Conservation (phyloP, 2,797 vertebrate genomes). For the Ctenosaura bakeri region DNA sequence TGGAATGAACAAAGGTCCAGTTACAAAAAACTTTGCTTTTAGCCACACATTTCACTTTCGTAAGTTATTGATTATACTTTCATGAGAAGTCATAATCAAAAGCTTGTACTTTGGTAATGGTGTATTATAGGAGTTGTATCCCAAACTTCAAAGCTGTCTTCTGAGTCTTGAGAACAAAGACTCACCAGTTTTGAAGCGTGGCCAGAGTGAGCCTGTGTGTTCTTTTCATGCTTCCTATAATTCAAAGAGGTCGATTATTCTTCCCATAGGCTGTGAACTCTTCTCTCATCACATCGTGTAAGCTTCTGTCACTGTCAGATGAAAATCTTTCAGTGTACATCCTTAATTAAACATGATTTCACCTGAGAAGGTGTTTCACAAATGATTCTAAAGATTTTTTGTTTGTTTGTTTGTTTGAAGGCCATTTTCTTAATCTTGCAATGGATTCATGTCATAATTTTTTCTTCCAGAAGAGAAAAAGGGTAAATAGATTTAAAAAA, state of each 20-base stretch:
- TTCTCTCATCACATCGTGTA: conserved; percentile 75
- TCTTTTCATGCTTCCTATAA: conserved; percentile 82
- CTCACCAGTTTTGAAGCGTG: conserved; percentile 78
- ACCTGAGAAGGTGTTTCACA: conserved; percentile 50
- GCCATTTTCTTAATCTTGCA: conserved; percentile 14
- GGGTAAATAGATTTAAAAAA: conserved; percentile 20
- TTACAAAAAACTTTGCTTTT: conserved; percentile 78
- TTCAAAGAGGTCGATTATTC: conserved; percentile 77
- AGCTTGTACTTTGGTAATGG: conserved; percentile 84
- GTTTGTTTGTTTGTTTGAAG: not conserved
- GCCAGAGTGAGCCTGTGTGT: conserved; percentile 78
- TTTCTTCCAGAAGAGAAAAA: conserved; percentile 18
- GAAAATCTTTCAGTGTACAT: conserved; percentile 63
- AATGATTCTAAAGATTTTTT: conserved; percentile 10
- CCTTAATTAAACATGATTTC: conserved; percentile 59
- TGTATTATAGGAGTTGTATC: conserved; percentile 83
- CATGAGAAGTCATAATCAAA: conserved; percentile 87
- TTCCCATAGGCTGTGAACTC: conserved; percentile 74
- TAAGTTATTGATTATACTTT: conserved; percentile 84
- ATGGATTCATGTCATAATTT: conserved; percentile 36
- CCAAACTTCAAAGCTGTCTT: conserved; percentile 87
- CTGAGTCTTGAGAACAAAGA: conserved; percentile 85
- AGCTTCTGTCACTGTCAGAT: conserved; percentile 66
- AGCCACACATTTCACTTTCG: conserved; percentile 80
- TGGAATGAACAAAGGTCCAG: conserved; percentile 81